phyloP scores from a whole-genome alignment of 1,140 invertebrate species.

The Drosophila auraria region DNA sequence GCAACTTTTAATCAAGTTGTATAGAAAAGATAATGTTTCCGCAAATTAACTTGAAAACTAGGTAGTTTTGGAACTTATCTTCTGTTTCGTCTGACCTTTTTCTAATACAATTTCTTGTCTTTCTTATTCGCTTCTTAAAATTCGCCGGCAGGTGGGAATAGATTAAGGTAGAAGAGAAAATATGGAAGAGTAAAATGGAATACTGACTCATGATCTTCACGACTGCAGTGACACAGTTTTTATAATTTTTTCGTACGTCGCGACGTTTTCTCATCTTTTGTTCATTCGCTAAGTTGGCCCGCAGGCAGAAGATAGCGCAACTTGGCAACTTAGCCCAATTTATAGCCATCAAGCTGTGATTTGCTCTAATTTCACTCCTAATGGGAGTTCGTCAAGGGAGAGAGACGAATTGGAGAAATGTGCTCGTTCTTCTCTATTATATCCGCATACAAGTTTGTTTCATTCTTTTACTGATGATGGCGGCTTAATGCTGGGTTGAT shows the following conservation, averaged over 20 bases:
- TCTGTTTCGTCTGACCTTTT: slow-evolving; percentile 3
- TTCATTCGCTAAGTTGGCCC: slow-evolving; percentile 33
- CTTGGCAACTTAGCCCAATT: slow-evolving; percentile 58
- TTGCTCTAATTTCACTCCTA: slow-evolving; percentile 64
- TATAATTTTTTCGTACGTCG: slow-evolving; percentile 1
- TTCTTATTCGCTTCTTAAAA: slow-evolving; percentile 9
- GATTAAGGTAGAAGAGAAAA: slow-evolving; percentile 11
- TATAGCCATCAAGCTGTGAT: slow-evolving; percentile 70
- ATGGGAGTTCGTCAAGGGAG: slow-evolving; percentile 30
- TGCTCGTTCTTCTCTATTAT: slow-evolving; percentile 12
- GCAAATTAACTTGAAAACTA: not conserved
- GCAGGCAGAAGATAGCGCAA: slow-evolving; percentile 34
- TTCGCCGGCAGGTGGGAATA: slow-evolving; percentile 27
- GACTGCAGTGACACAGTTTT: slow-evolving; percentile 45
- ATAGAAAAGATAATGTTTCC: not conserved
- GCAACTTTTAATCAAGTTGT: no score
- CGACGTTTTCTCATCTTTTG: slow-evolving; percentile 35
- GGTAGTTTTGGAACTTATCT: not conserved
- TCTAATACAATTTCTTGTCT: slow-evolving; percentile 9
- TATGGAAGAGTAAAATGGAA: no score
- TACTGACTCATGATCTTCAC: slow-evolving; percentile 41
- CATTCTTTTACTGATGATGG: not conserved
- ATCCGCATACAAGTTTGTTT: not conserved
- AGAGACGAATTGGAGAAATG: not conserved
- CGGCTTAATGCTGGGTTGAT: slow-evolving; percentile 7